Evolutionary conservation across 2,797 vertebrate genomes (phyloP), one percentile per base, ranked within the genome.

Genomic region (Lacerta bilineata): DNA sequence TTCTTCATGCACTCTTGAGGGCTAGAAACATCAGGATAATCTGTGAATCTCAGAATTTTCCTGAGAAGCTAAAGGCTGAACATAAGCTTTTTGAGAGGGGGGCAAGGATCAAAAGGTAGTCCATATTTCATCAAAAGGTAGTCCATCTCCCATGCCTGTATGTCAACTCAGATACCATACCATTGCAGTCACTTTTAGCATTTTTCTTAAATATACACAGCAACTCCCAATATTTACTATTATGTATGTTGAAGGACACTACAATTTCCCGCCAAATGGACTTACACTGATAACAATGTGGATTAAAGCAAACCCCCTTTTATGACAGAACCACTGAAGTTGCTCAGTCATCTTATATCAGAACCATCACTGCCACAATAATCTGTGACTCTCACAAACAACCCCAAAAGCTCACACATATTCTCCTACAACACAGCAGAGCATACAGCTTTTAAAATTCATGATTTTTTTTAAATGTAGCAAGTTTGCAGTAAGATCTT

Each of bases 401-500:
- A 55, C 4, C 41, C 33, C 29, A 6, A 29, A 25, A 80, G 1
- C 5, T 39, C 29, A 79, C 29, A 66, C 64, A 72, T 46, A 84
- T 41, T 7, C 8, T 61, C 17, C 41, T 9, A 85, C 59, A 89
- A 80, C 41, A 29, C n/a, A 80, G 55, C 3, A 84, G 69, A 83
- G 33, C 8, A 80, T 29, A 55, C 25, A 72, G 33, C 1, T 72
- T 80, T 80, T n/a, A 59, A 69, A 64, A 68, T 11, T 86, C 10
- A 55, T 77, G 43, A n/a, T 17, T 46, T 50, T 2, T 46, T 4
- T n/a, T 39, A 59, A 17, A 11, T 39, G 41, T 39, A 81, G 18
- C 11, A 64, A 17, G 23, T 68, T 25, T 33, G 18, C 46, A 87
- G 86, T 91, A 61, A 50, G 29, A 86, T 83, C 9, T 85, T 92